phyloP scores from a whole-genome alignment of 2,113 vertebrate species.

The Saguinus midas region DNA sequence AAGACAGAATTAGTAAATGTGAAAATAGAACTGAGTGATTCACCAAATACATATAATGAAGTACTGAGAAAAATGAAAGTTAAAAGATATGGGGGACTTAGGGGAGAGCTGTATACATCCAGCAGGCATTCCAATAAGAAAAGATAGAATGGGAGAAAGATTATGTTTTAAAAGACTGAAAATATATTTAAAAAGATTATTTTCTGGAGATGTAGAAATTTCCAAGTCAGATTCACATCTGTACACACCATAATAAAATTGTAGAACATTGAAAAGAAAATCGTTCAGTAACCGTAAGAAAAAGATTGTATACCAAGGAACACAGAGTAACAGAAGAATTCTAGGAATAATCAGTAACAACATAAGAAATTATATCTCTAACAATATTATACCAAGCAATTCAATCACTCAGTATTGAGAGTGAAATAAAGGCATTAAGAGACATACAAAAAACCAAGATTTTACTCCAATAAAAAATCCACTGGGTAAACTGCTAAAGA shows the following conservation, averaged over 20 bases:
- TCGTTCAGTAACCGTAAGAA: background rate
- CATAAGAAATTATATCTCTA: background rate
- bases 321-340: background rate
- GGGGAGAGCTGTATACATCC: background rate
- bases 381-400: background rate
- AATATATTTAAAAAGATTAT: background rate
- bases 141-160: background rate
- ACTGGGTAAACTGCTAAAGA: background rate
- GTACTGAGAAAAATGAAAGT: background rate
- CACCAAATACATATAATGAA: background rate
- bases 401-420: background rate
- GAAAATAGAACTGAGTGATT: background rate
- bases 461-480: background rate
- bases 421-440: background rate
- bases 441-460: background rate
- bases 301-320: background rate
- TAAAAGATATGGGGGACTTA: background rate
- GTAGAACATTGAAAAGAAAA: background rate
- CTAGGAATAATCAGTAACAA: background rate
- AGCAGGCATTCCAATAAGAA: background rate
- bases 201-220: background rate
- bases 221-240: background rate
- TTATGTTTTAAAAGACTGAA: too few relatives aligned
- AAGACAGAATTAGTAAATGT: background rate
- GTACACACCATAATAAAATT: background rate